phyloP scores from a whole-genome alignment of 2,888 invertebrate species.

The Eilema caniola region DNA sequence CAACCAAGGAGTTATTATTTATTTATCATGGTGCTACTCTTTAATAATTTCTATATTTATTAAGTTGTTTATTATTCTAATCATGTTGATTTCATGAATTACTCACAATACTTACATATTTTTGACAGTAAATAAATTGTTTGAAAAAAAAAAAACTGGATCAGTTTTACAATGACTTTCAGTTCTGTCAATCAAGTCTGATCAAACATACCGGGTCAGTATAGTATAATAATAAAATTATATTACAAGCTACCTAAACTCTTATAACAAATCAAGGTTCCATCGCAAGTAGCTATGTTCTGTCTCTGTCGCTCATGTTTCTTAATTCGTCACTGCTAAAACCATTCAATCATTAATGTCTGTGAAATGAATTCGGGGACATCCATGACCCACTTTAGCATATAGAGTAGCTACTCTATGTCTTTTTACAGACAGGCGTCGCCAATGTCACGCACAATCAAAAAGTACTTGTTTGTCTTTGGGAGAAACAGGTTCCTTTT shows the following conservation, averaged over 20 bases:
- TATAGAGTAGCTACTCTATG: conserved; percentile 38
- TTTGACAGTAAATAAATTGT: too few species aligned
- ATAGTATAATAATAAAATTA: neutral
- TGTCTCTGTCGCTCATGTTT: conserved; percentile 39
- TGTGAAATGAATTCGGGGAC: conserved; percentile 60
- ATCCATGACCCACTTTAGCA: conserved; percentile 66
- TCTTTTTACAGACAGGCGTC: conserved; percentile 35
- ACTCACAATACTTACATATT: too few species aligned
- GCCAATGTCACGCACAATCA: conserved; percentile 13
- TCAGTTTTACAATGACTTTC: neutral
- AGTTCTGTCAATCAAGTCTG: neutral
- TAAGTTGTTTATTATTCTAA: too few species aligned
- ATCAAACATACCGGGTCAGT: too few species aligned
- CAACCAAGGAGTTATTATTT: too few species aligned
- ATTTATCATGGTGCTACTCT: too few species aligned
- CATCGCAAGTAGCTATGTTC: conserved; percentile 21
- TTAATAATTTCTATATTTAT: too few species aligned
- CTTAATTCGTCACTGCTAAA: conserved; percentile 47
- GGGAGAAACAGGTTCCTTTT: neutral
- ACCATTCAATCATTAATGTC: conserved; percentile 65
- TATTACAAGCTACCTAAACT: conserved; percentile 12
- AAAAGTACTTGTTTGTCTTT: neutral
- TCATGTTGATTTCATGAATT: too few species aligned
- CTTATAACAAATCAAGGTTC: conserved; percentile 29
- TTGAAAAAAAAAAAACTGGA: too few species aligned